Base-by-base conservation (phyloP, 2,888 invertebrate species). In the Lycocerus yunnanus region DNA sequence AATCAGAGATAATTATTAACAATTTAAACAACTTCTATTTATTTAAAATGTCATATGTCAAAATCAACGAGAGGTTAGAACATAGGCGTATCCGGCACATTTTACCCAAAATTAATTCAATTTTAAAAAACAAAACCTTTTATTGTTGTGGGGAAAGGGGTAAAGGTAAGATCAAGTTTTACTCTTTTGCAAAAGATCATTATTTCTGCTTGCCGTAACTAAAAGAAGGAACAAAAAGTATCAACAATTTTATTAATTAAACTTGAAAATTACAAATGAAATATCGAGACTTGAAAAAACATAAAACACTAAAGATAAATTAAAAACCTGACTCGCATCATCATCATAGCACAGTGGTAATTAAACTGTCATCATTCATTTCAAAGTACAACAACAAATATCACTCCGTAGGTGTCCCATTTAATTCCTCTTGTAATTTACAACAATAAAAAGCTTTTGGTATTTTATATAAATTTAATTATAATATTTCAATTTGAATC, bases 191-290 rank as follows among this genome's bases (percentile, higher is more conserved):
- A n/a, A n/a, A n/a, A n/a, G n/a, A n/a, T n/a, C n/a, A 27, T 27
- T 27, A 13, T 27, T 27, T 27, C 27, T n/a, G 27, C n/a, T 27
- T 43, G n/a, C 6, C 5, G 43, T 43, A 43, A 43, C 43, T 43
- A 43, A 43, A 43, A 43, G 43, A 43, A 43, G 43, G n/a, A n/a
- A 43, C 43, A 43, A 43, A 43, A 43, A 43, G 43, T 72, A 20
- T 72, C 63, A 72, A 72, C 72, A 68, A 65, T 72, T 69, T 72
- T 68, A 68, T 72, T 72, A 18, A 60, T 72, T 68, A 27, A 61
- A 67, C 65, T 72, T 68, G 61, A 68, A 72, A 72, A 72, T 72
- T 68, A 72, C 72, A 72, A 61, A 58, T 72, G 72, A 72, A 65
- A 72, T 71, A 71, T 68, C 58, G 72, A 72, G 68, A 72, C 21